Evolutionary conservation across 2,113 vertebrate species (phyloP), one percentile per base, ranked within the genome.

Genomic region (Emberiza fucata): DNA sequence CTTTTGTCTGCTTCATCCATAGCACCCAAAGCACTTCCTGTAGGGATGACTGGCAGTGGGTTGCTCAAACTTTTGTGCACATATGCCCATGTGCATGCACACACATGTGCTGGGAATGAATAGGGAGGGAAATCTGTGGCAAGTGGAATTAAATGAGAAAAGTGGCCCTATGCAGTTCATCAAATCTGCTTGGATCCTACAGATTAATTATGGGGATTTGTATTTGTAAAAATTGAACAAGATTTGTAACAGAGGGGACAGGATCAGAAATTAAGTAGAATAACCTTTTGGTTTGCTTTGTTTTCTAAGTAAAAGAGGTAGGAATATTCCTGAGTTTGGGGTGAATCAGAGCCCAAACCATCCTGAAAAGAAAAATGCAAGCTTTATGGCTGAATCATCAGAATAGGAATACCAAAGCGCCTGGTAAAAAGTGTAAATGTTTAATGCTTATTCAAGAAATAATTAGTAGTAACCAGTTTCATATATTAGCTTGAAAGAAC

Each of bases 301-400:
- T 42, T 59, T 82, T 64, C 33, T 60, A 92, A 90, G 40, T 4
- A 51, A 91, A 91, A 91, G 39, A 73, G 48, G 72, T n/a, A 35
- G 14, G 23, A 95, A 72, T 59, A 88, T 80, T 92, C 31, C 82
- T 92, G 85, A 90, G 50, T 51, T n/a, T 6, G 31, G 69, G 61
- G 57, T 76, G 71, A 56, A 86, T 71, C 22, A 56, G 69, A 85
- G 65, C 29, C 86, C 57, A 44, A 86, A 65, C 31, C 68, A 68
- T 54, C 50, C 33, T 77, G 25, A 60, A 31, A 79, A 91, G 47
- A 68, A 44, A 96, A 92, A 96, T 86, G 69, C 51, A 97, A 95
- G 51, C 50, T 86, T 35, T 39, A 63, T 11, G 48, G 45, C 35
- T 72, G 35, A 81, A 84, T 70, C 80, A 76, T 9, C 60, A 90